Evolutionary conservation across 2,888 invertebrate species (phyloP), one percentile per base, ranked within the genome.

Genomic region (Itoplectis maculator): DNA sequence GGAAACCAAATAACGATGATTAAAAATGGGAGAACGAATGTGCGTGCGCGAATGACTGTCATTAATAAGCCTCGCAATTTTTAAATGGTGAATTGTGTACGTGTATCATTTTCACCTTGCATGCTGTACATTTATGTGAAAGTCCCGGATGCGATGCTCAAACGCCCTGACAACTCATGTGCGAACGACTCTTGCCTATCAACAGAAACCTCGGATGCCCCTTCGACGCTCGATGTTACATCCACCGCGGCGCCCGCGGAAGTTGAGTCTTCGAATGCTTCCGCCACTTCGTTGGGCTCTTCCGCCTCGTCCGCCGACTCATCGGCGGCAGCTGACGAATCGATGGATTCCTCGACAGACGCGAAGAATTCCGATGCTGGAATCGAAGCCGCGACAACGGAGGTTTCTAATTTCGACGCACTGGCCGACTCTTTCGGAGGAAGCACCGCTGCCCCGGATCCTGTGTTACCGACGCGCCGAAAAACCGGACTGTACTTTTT

Each of bases 401-500:
- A 70, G 66, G 79, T 45, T 2, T 45, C 84, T 5, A 95, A 95
- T 63, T 92, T 96, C 47, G 93, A 94, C 56, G 96, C 96, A 88
- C 93, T 97, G 70, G 97, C 96, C 89, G 96, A 96, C 85, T 97
- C 97, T 0, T 97, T 97, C 88, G 96, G 96, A 42, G 96, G 96
- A 23, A 94, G 94, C 59, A 94, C 95, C 0, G 91, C 92, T 83
- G 94, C 94, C 13, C 95, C 95, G 0, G 95, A 96, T 88, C 94
- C 95, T 2, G 94, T 94, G 15, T 88, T 95, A 35, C 96, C 96
- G 5, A 94, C 96, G 0, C 95, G 95, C 49, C 95, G 94, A 86
- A 95, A 95, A 87, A 97, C 96, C 81, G 97, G 97, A 0, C 96
- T 97, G 86, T 97, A 97, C 90, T 97, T 97, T 93, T 94, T 97